Conservation (phyloP, 2,113 vertebrate genomes). For the Atlantisia rogersi region DNA sequence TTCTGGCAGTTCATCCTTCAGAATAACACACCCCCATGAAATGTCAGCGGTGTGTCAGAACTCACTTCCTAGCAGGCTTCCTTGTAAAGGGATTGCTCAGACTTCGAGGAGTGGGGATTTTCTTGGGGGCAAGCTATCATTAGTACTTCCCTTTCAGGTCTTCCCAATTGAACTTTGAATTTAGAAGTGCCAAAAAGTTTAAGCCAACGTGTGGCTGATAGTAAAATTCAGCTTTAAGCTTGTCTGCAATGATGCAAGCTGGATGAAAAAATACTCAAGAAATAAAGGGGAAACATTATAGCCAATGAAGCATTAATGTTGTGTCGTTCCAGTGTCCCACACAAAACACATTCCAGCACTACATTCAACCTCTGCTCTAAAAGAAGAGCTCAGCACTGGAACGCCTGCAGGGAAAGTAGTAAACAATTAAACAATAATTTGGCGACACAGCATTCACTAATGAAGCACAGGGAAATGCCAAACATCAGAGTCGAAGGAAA, state of each 20-base stretch:
- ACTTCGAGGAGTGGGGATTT: background rate
- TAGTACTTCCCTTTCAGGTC: background rate
- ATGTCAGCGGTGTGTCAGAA: background rate
- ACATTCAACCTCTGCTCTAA: background rate
- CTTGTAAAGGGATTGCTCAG: background rate
- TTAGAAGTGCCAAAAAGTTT: background rate
- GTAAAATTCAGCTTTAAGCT: background rate
- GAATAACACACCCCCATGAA: background rate
- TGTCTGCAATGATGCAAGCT: background rate
- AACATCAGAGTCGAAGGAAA: background rate
- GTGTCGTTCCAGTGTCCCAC: background rate
- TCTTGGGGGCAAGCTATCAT: background rate
- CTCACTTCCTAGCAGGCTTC: background rate
- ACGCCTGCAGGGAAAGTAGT: background rate
- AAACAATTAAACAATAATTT: background rate
- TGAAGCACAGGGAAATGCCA: background rate
- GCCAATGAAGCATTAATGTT: background rate
- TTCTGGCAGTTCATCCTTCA: background rate
- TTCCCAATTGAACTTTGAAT: background rate
- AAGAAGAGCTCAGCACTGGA: background rate
- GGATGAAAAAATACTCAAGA: background rate
- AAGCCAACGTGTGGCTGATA: background rate
- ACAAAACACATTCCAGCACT: background rate
- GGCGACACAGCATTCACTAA: background rate
- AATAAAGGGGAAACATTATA: background rate